Base-by-base conservation (phyloP, 2,888 invertebrate species). In the Automeris io region DNA sequence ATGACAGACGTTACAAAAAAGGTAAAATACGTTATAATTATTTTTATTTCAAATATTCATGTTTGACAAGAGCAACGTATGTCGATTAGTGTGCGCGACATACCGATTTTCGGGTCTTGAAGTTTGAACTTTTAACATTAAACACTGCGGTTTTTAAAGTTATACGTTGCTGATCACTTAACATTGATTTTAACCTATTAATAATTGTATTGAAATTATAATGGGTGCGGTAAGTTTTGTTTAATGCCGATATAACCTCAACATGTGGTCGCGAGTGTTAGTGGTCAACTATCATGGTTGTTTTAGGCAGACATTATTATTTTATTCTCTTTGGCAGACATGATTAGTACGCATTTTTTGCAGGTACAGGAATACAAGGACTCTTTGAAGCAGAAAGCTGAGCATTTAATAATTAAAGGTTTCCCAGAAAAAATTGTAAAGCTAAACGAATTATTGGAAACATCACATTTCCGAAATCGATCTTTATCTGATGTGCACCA, bases 391-490 rank as follows among this genome's bases (percentile, higher is more conserved):
- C 89, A 90, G 50, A 95, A 96, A 87, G 96, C 96, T 7, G 98
- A 98, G 70, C 91, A 92, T 52, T 86, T 98, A 44, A 93, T 98
- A 42, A 89, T 95, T 43, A 94, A 93, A 76, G 95, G 94, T 33
- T 97, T 98, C 76, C 98, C 98, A 6, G 93, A 95, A 65, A 97
- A 97, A 77, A 97, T 98, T 55, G 92, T 97, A 5, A 93, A 94
- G 70, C 88, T 98, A 44, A 97, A 97, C 83, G 93, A 93, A 52
- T 82, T 97, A 42, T 85, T 98, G 57, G 93, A 95, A 67, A 95
- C 95, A 18, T 88, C 93, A 40, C 91, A 92, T 71, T 95, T 97
- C 70, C 91, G 91, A 61, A 91, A 94, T 60, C 89, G 93, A 45
- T 91, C 93, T 64, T 90, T 95, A 52, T 83, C 89, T 37, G 93